Percentiles rank a stretch among this genome's conserved stretches.
phyloP scores from a whole-genome alignment of 2,113 vertebrate genomes.

The Rafetus swinhoei region DNA sequence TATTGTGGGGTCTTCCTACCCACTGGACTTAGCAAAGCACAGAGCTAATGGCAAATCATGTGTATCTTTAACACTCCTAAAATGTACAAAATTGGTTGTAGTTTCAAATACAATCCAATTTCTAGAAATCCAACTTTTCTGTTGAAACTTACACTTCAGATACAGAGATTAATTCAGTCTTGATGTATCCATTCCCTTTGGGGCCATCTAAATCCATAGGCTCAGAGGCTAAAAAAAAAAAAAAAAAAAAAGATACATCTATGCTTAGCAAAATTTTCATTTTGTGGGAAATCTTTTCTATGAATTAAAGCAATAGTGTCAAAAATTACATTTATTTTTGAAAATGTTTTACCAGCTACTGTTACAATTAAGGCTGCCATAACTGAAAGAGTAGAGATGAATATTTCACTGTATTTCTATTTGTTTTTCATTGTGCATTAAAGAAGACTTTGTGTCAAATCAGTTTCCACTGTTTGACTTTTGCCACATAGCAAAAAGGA shows the following conservation, averaged over 20 bases:
- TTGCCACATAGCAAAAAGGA: background rate
- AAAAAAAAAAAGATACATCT: accelerated
- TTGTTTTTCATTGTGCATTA: background rate
- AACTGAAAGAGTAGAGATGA: background rate
- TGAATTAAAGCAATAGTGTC: background rate
- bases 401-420: background rate
- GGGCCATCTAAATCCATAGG: conserved; percentile 92
- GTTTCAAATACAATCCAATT: background rate
- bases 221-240: conserved; percentile 82
- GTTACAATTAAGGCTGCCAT: background rate
- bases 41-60: background rate
- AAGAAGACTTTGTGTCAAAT: background rate
- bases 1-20: background rate
- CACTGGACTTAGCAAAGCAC: background rate
- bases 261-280: background rate
- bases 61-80: background rate
- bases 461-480: background rate
- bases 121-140: conserved; percentile 44
- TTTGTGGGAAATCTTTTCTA: background rate
- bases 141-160: conserved; percentile 93
- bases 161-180: conserved; percentile 95
- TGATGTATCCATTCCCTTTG: conserved; percentile 89
- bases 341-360: background rate
- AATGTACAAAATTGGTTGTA: background rate
- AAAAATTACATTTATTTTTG: background rate